Conservation (phyloP, 2,113 vertebrate genomes). For the Mobula birostris region DNA sequence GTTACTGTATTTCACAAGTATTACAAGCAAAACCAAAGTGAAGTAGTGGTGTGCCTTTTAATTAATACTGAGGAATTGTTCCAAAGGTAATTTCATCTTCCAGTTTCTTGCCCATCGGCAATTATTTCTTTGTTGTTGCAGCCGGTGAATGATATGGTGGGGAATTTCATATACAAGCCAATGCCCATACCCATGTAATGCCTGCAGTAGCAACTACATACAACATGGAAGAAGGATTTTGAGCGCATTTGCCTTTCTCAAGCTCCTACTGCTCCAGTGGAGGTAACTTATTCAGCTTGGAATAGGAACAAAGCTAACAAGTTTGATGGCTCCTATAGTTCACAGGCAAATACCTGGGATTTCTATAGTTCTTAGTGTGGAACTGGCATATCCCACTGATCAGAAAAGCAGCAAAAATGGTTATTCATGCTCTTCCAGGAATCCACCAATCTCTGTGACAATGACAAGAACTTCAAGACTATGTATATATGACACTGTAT, state of each 20-base stretch:
- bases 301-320: background rate
- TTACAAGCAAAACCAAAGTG: background rate
- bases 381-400: background rate
- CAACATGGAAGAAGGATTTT: background rate
- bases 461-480: background rate
- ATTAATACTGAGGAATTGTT: background rate
- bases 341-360: background rate
- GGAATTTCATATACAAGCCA: background rate
- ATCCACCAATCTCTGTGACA: background rate
- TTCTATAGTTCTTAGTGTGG: background rate
- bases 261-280: background rate
- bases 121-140: background rate
- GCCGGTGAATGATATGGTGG: background rate
- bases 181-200: background rate
- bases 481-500: no score
- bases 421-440: background rate
- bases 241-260: background rate
- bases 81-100: background rate
- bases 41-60: background rate
- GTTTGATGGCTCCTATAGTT: background rate
- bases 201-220: background rate
- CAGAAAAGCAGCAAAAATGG: background rate
- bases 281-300: background rate
- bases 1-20: background rate
- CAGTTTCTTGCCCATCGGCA: background rate